Evolutionary conservation across 2,888 invertebrate genomes (phyloP).

Genomic region (Acronicta psi): DNA sequence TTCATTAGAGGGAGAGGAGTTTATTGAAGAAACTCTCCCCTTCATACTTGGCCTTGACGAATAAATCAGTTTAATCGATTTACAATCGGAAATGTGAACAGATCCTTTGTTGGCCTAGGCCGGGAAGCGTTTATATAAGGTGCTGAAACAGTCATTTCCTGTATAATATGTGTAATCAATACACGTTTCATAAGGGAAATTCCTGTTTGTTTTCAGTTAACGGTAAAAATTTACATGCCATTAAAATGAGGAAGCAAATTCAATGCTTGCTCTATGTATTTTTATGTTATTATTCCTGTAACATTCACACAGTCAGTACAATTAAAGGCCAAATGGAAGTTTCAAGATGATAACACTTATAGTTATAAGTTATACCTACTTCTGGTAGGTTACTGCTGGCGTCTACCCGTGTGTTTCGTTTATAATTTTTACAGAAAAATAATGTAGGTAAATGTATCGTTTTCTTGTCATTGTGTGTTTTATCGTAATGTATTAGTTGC

Average conservation of each 20-base stretch:
- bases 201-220: slow-evolving; percentile 15
- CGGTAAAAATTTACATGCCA: slow-evolving; percentile 5
- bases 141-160: slow-evolving; percentile 45
- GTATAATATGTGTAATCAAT: slow-evolving; percentile 33
- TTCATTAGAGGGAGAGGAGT: not conserved
- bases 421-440: too few species aligned
- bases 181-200: slow-evolving; percentile 19
- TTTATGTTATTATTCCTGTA: not conserved
- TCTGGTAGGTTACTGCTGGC: too few species aligned
- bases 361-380: too few species aligned
- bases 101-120: slow-evolving; percentile 29
- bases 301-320: too few species aligned
- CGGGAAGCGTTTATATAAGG: slow-evolving; percentile 49
- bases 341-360: too few species aligned
- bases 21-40: slow-evolving; percentile 29
- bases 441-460: too few species aligned
- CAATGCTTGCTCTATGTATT: not conserved
- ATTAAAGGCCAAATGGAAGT: too few species aligned
- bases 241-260: slow-evolving; percentile 3
- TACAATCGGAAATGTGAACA: slow-evolving; percentile 45
- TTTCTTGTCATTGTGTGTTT: too few species aligned
- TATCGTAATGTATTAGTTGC: too few species aligned
- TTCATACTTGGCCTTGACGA: slow-evolving; percentile 22
- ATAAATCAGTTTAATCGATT: slow-evolving; percentile 28
- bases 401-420: too few species aligned